Base-by-base conservation (phyloP, 2,888 invertebrate genomes). In the Papilio gigon region DNA sequence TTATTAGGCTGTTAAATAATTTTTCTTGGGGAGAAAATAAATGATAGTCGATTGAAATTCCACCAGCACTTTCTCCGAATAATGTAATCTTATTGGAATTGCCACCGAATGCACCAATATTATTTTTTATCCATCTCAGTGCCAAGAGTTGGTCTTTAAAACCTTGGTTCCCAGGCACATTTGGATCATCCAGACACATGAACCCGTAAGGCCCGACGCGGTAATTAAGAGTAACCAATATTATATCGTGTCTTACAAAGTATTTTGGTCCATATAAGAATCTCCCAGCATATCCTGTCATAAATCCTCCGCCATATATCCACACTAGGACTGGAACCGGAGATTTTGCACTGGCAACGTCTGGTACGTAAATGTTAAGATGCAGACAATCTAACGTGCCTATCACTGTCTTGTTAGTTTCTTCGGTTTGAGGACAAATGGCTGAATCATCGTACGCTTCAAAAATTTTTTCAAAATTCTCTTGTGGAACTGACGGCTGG, bases 331-430 rank as follows among this genome's bases (percentile, higher is more conserved):
- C 80, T 17, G 89, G 85, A 0, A 83, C 64, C 4, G 66, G 74
- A n/a, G 78, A 70, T 20, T 62, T 70, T 2, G 70, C 56, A 2
- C 61, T 76, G n/a, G 76, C 74, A 4, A 44, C 67, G 2, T 77
- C 73, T 0, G 94, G 94, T 4, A 93, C 92, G 75, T 93, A 95
- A 0, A 94, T 91, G 78, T 94, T 95, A 5, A 95, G 75, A 70
- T 92, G 93, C 0, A 95, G 87, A 72, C 95, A 95, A 73, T 93
- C 92, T 66, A 92, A 84, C 25, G 81, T 44, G 79, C 93, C 80
- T 78, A 85, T 25, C 78, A 75, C 68, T n/a, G 85, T 67, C 1
- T 72, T 64, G 4, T 61, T 20, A 78, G 82, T 70, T 37, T 71
- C 67, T 64, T 80, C 74, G 11, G 72, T 60, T 80, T 89, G 88